Conservation (phyloP, 2,888 invertebrate genomes). For the Drosophila suboccidentalis region DNA sequence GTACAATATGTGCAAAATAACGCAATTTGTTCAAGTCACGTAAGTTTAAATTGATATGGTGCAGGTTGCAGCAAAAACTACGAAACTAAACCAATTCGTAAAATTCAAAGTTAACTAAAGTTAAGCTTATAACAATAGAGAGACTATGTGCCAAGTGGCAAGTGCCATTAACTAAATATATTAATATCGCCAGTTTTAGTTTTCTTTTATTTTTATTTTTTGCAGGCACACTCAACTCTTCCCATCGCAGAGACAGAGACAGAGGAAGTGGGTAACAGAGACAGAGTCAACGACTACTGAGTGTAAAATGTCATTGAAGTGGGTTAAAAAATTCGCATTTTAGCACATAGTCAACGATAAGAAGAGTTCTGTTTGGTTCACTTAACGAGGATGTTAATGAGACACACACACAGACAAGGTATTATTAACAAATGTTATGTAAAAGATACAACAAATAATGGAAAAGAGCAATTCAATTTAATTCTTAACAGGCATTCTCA, state of each 20-base stretch:
- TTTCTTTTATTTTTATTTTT: neutral
- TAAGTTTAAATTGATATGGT: conserved; percentile 72
- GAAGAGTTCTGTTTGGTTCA: conserved; percentile 14
- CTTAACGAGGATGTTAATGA: conserved; percentile 47
- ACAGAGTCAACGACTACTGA: conserved; percentile 4
- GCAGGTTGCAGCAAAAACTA: conserved; percentile 30
- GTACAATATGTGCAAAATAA: conserved; percentile 54
- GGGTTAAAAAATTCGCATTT: conserved; percentile 54
- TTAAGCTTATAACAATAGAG: conserved; percentile 17
- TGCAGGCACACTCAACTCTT: conserved; percentile 25
- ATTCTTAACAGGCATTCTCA: conserved; percentile 34
- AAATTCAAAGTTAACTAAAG: conserved; percentile 24
- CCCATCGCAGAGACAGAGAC: conserved; percentile 3
- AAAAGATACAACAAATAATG: conserved; percentile 26
- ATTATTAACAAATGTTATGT: conserved; percentile 45
- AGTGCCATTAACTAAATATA: conserved; percentile 55
- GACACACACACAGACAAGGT: conserved; percentile 15
- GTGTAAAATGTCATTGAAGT: conserved; percentile 9
- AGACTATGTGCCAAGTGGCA: conserved; percentile 25
- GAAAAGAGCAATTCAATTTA: conserved; percentile 6
- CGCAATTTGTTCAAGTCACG: conserved; percentile 74
- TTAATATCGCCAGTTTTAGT: conserved; percentile 43
- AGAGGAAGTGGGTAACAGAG: conserved; percentile 1
- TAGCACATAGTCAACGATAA: conserved; percentile 71
- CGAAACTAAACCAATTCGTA: conserved; percentile 30